phyloP scores from a whole-genome alignment of 35 echinoderm and acorn worm species.

The Ptychodera flava region DNA sequence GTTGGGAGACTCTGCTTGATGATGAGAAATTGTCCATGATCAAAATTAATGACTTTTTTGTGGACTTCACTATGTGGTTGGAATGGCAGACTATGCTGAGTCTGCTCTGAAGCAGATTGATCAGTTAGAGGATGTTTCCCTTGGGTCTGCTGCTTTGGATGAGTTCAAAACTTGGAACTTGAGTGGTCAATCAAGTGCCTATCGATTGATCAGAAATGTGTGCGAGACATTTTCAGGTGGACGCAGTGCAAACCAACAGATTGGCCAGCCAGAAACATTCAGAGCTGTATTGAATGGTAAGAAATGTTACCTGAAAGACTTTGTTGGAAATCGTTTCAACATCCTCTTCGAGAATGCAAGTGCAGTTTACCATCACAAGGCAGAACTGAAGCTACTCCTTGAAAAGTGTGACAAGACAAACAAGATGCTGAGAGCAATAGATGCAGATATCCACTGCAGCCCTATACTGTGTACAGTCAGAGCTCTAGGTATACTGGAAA shows the following conservation, averaged over 20 bases:
- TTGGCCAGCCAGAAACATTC: not conserved
- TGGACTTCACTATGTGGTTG: slow-evolving; percentile 31
- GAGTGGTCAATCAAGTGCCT: not conserved
- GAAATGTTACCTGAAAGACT: not conserved
- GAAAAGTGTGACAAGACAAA: not conserved
- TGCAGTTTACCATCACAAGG: not conserved
- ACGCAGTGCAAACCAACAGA: not conserved
- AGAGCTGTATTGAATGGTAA: not conserved
- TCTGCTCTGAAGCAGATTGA: slow-evolving; percentile 6
- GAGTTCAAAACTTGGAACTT: not conserved
- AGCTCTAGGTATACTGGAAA: not conserved
- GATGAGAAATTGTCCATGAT: slow-evolving; percentile 18
- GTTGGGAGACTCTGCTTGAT: not conserved
- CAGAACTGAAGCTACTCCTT: not conserved
- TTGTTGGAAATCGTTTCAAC: slow-evolving; percentile 9
- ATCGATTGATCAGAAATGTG: not conserved
- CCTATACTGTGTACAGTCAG: not conserved
- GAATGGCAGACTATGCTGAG: slow-evolving; percentile 40
- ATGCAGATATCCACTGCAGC: not conserved
- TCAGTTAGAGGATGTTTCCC: not conserved
- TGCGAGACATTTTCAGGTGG: not conserved
- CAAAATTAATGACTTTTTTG: slow-evolving; percentile 33
- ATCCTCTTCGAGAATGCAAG: not conserved
- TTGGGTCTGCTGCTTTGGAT: not conserved
- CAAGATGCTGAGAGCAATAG: not conserved